Evolutionary conservation across 1,140 invertebrate species (phyloP), one percentile per base, ranked within the genome.

Genomic region (Drosophila quadrilineata): DNA sequence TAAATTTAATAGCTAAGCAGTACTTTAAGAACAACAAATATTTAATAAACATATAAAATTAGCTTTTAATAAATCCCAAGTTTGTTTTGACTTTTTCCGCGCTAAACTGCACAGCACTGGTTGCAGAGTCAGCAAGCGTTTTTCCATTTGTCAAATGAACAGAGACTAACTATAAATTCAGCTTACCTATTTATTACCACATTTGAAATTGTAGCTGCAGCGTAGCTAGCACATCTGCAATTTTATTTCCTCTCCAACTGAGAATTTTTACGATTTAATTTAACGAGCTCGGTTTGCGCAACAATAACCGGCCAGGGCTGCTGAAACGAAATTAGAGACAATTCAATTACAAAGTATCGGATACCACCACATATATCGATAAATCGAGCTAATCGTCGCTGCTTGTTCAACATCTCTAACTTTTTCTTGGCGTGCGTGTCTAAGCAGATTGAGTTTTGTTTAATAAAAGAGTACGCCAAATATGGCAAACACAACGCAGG

Each of bases 1-100:
- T 79, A 80, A 79, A 38, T 58, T 71, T 70, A 45, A 31, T n/a
- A 36, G 8, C 3, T 64, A 48, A 64, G 22, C 38, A 46, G 41
- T 57, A 17, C 6, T 16, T 48, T 64, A 40, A 48, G 49, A 14
- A 14, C 19, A 14, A 19, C 8, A 19, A 31, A 31, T 19, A 65
- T n/a, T n/a, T n/a, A 64, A 40, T 33, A 40, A 41, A 5, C 14
- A 49, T 40, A 52, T 26, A 4, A 38, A 33, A 2, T 38, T 14
- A 21, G 21, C 6, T 22, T 4, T n/a, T n/a, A 10, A 17, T 3
- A 33, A 8, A 10, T 14, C 4, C 1, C 8, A 1, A 1, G 9
- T n/a, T 12, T 54, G 8, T 22, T 58, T 38, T 58, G 43, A 16
- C 50, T 19, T 46, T 46, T 31, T 46, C 9, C 6, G 26, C 16